Evolutionary conservation across 1,140 invertebrate genomes (phyloP).

Genomic region (Holcopasites calliopsidis): DNA sequence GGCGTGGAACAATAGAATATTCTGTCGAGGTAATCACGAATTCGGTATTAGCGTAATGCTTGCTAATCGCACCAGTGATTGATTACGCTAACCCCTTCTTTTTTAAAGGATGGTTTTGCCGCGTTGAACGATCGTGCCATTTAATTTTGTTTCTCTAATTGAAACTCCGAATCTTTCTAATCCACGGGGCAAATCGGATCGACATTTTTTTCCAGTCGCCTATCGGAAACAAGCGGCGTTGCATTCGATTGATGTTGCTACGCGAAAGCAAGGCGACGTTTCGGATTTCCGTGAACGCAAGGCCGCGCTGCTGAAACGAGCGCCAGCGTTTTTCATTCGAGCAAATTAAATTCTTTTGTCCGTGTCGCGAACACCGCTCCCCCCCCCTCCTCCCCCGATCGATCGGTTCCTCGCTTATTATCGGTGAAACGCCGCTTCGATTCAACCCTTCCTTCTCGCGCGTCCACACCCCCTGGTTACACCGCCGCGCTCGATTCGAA

Average conservation of each 20-base stretch:
- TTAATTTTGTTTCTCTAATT: not conserved
- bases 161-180: too few relatives aligned
- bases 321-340: slow-evolving; percentile 39
- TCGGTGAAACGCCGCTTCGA: slow-evolving; percentile 25
- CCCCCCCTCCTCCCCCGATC: too few relatives aligned
- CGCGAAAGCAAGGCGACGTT: slow-evolving; percentile 40
- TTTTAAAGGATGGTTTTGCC: too few relatives aligned
- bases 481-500: not conserved
- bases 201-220: not conserved
- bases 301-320: slow-evolving; percentile 1
- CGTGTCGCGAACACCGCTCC: slow-evolving; percentile 32
- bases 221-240: slow-evolving; percentile 18
- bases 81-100: too few relatives aligned
- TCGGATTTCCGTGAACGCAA: slow-evolving; percentile 31
- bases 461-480: not conserved
- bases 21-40: not conserved
- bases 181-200: slow-evolving; percentile 21
- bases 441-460: not conserved
- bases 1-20: slow-evolving; percentile 26
- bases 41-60: not conserved
- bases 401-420: slow-evolving; percentile 39
- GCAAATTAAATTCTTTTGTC: slow-evolving; percentile 50
- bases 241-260: slow-evolving; percentile 15
- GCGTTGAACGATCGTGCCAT: too few relatives aligned
- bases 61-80: not conserved